Evolutionary conservation across 2,797 vertebrate genomes (phyloP).

Genomic region (Muraenolepis orangiensis): DNA sequence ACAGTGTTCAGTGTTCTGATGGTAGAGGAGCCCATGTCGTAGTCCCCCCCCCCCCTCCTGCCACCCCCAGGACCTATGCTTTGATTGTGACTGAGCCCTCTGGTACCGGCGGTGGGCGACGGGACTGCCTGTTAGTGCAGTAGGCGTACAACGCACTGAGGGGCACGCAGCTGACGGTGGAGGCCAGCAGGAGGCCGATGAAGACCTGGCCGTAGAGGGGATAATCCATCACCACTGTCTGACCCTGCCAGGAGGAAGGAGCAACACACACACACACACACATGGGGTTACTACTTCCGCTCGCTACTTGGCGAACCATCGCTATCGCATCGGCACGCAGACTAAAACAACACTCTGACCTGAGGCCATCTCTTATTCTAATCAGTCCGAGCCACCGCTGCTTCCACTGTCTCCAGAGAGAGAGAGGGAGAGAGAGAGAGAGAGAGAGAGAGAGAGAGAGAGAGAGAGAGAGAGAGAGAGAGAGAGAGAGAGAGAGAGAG

Average conservation of each 20-base stretch:
- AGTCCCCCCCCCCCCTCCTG: neutral
- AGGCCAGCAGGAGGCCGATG: constrained; percentile 80
- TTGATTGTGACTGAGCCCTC: constrained; percentile 8
- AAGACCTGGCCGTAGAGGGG: constrained; percentile 74
- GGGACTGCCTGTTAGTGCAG: constrained; percentile 62
- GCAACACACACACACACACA: too few relatives aligned
- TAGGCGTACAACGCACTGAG: constrained; percentile 74
- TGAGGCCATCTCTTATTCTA: neutral
- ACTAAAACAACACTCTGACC: neutral
- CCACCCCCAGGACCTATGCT: too few relatives aligned
- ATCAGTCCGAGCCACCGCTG: neutral
- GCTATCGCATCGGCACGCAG: too few relatives aligned
- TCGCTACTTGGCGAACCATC: neutral
- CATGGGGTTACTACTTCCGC: neutral
- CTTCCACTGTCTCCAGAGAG: neutral
- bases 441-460: too few relatives aligned
- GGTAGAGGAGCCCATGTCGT: neutral
- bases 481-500: too few relatives aligned
- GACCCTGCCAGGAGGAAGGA: constrained; percentile 74
- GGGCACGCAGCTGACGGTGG: constrained; percentile 81
- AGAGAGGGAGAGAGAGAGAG: too few relatives aligned
- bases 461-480: too few relatives aligned
- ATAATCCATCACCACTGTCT: constrained; percentile 78
- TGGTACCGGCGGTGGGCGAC: too few relatives aligned
- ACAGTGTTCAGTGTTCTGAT: neutral